phyloP scores from a whole-genome alignment of 2,797 vertebrate genomes.

The Acrocephalus scirpaceus region DNA sequence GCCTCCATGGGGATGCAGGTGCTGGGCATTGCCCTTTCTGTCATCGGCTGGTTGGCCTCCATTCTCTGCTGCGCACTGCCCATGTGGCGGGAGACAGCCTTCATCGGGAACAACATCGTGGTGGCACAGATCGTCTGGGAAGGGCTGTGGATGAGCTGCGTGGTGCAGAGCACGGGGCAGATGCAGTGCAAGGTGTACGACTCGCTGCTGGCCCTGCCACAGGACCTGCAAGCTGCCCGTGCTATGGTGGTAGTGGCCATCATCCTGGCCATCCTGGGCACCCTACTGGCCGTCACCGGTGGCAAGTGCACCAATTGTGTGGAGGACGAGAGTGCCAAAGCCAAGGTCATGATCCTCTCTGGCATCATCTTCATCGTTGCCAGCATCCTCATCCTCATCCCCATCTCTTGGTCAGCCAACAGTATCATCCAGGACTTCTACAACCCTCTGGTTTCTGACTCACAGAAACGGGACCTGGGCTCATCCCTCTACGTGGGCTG shows the following conservation, averaged over 20 bases:
- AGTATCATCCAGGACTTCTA: conserved; percentile 89
- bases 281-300: conserved; percentile 82
- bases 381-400: conserved; percentile 82
- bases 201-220: conserved; percentile 86
- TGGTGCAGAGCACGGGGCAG: conserved; percentile 94
- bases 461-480: conserved; percentile 89
- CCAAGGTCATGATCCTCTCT: conserved; percentile 83
- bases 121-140: conserved; percentile 91
- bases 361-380: conserved; percentile 87
- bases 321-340: conserved; percentile 86
- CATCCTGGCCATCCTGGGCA: conserved; percentile 81
- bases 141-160: conserved; percentile 94
- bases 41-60: conserved; percentile 89
- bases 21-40: conserved; percentile 86
- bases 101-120: conserved; percentile 90
- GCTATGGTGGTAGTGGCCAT: conserved; percentile 86
- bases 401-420: conserved; percentile 90
- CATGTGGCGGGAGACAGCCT: conserved; percentile 93
- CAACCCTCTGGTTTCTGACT: conserved; percentile 81
- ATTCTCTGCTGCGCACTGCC: conserved; percentile 87
- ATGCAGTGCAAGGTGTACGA: conserved; percentile 94
- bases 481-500: conserved; percentile 90
- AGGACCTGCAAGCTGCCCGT: conserved; percentile 89
- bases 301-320: conserved; percentile 95
- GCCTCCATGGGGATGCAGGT: conserved; percentile 92